A percentile compares a stretch with the other conserved stretches of the same genome.
Evolutionary conservation across 1,140 invertebrate species (phyloP).

Genomic region (Dinoponera quadriceps): DNA sequence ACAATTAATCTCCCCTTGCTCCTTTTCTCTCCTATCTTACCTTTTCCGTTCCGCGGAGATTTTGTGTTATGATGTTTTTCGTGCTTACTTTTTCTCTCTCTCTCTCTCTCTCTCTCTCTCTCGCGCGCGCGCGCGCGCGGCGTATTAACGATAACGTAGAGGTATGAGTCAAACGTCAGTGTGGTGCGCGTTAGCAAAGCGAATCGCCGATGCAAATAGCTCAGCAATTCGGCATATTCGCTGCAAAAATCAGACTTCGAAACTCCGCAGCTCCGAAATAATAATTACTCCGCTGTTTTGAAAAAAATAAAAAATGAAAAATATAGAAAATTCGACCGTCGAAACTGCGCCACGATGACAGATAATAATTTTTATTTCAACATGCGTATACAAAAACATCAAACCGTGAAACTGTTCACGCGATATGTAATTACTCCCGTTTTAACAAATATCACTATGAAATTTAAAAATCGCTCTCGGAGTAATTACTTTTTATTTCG

Average conservation of each 20-base stretch:
- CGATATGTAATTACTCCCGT: not conserved
- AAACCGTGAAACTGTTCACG: not conserved
- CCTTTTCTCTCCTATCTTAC: constrained; percentile 52
- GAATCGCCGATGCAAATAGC: constrained; percentile 28
- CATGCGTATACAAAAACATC: not conserved
- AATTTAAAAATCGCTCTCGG: not conserved
- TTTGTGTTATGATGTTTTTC: constrained; percentile 64
- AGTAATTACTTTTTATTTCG: not conserved
- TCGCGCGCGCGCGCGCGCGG: too few species aligned
- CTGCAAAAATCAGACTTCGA: constrained; percentile 3
- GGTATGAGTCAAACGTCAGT: constrained; percentile 14
- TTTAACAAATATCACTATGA: constrained; percentile 12
- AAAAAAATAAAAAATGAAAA: not conserved
- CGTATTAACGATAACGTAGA: constrained; percentile 33
- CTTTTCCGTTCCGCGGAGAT: constrained; percentile 38
- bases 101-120: too few species aligned
- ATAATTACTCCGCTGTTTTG: not conserved
- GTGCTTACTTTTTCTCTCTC: not conserved
- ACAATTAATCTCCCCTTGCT: constrained; percentile 71
- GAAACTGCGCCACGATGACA: not conserved
- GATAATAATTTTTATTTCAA: constrained; percentile 14
- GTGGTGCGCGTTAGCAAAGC: constrained; percentile 25
- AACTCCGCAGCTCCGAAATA: not conserved
- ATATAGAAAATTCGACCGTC: constrained; percentile 1
- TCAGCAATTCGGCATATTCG: not conserved